Evolutionary conservation across 2,797 vertebrate genomes (phyloP).

Genomic region (Phrynocephalus forsythii): DNA sequence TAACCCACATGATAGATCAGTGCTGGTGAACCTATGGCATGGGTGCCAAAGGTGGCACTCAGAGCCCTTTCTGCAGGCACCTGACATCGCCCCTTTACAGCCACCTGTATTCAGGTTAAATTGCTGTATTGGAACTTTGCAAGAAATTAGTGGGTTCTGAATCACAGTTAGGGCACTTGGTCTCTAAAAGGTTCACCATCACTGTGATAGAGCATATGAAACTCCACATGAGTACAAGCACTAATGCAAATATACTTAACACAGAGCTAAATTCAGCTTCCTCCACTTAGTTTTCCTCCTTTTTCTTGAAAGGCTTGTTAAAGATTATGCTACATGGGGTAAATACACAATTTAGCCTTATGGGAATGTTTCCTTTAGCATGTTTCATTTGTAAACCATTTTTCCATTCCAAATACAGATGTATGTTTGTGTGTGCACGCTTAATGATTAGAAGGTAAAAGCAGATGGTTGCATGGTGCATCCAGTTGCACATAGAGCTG

Average conservation of each 20-base stretch:
- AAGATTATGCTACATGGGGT: not conserved
- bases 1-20: too few relatives aligned
- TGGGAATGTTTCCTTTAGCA: not conserved
- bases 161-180: too few relatives aligned
- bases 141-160: too few relatives aligned
- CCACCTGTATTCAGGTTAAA: too few relatives aligned
- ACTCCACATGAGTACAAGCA: not conserved
- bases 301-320: not conserved
- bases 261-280: too few relatives aligned
- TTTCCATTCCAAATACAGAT: not conserved
- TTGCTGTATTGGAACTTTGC: too few relatives aligned
- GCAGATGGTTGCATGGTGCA: not conserved
- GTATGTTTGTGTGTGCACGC: not conserved
- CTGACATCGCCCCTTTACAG: too few relatives aligned
- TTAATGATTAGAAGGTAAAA: not conserved
- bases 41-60: too few relatives aligned
- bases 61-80: too few relatives aligned
- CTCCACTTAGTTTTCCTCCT: fast-evolving
- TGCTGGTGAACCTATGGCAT: too few relatives aligned
- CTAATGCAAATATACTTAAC: not conserved
- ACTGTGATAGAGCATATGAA: not conserved
- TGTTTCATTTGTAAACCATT: not conserved
- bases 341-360: not conserved
- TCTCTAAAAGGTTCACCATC: too few relatives aligned
- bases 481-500: not conserved